These are phyloP conservation scores for Cotesia glomerata DNA, from an alignment of 1,140 invertebrate species.

Conservation along the genomic window DNA sequence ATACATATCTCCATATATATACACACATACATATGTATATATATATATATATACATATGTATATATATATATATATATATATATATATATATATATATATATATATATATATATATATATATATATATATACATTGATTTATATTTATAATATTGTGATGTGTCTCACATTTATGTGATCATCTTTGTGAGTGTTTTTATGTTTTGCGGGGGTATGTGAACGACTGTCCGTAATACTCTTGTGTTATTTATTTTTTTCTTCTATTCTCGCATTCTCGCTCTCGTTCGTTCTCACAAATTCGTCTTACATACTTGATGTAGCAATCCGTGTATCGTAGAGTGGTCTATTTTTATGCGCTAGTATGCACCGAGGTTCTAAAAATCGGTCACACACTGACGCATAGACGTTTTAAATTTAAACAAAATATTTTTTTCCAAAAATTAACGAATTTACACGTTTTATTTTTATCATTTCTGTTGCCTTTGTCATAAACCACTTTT, in stretches of 20 bases:
- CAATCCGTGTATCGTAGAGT: slow-evolving; percentile 45
- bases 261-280: slow-evolving; percentile 41
- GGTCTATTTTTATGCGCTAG: slow-evolving; percentile 45
- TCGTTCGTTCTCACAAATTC: slow-evolving; percentile 42
- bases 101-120: too few species aligned
- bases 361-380: slow-evolving; percentile 48
- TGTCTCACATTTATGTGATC: slow-evolving; percentile 40
- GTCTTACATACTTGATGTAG: slow-evolving; percentile 36
- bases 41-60: too few species aligned
- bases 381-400: slow-evolving; percentile 57
- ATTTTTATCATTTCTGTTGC: slow-evolving; percentile 16
- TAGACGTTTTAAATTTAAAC: slow-evolving; percentile 43
- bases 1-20: too few species aligned
- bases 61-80: too few species aligned
- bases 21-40: too few species aligned
- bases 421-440: slow-evolving; percentile 28
- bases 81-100: too few species aligned
- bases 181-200: slow-evolving; percentile 32
- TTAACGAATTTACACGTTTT: slow-evolving; percentile 22
- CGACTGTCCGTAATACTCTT: slow-evolving; percentile 55
- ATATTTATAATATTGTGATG: slow-evolving; percentile 58
- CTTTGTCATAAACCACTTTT: slow-evolving; percentile 32
- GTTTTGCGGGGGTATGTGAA: slow-evolving; percentile 35
- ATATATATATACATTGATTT: too few species aligned
- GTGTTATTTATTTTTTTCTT: slow-evolving; percentile 41